Evolutionary conservation across 2,113 vertebrate species (phyloP), one percentile per base, ranked within the genome.

Genomic region (Dromaius novaehollandiae): DNA sequence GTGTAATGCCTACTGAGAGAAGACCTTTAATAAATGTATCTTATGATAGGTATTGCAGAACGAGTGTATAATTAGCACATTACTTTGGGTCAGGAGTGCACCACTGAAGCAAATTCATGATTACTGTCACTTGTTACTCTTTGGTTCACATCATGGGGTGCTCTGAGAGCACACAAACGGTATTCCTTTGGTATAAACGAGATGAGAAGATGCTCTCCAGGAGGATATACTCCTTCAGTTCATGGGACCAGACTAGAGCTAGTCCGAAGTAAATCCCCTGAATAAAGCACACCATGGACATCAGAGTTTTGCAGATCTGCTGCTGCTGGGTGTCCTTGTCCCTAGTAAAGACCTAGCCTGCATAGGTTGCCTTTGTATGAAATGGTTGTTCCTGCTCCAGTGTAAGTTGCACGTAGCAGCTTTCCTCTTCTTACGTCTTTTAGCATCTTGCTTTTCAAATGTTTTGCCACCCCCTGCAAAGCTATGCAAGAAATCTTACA

Each of bases 161-260:
- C 25, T 68, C 84, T 79, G 53, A 84, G 42, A 28, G 25, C 55
- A 42, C 55, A 34, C 21, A 53, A 40, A 51, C 53, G 48, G 7
- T 42, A 4, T 51, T 87, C 50, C 21, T 18, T 81, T 64, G 66
- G 15, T n/a, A 56, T 66, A 87, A 87, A 48, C 12, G 13, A 61
- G 18, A 4, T 42, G 44, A 93, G 50, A 75, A 82, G 78, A 50
- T 25, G 69, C 22, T 88, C 15, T 58, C 80, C 48, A 61, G 68
- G 17, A 17, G 38, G 74, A 34, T 20, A 32, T 5, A 6, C 20
- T 55, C 6, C 16, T 78, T 94, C 0, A 0, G 40, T 42, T 87
- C 50, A 51, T 13, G 74, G n/a, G 44, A 60, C 34, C 26, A 46
- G 38, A 42, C 26, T 20, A 87, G 48, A 89, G 53, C 14, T 69